Evolutionary conservation across 2,888 invertebrate genomes (phyloP), one percentile per base, ranked within the genome.

Genomic region (Eupithecia subumbrata): DNA sequence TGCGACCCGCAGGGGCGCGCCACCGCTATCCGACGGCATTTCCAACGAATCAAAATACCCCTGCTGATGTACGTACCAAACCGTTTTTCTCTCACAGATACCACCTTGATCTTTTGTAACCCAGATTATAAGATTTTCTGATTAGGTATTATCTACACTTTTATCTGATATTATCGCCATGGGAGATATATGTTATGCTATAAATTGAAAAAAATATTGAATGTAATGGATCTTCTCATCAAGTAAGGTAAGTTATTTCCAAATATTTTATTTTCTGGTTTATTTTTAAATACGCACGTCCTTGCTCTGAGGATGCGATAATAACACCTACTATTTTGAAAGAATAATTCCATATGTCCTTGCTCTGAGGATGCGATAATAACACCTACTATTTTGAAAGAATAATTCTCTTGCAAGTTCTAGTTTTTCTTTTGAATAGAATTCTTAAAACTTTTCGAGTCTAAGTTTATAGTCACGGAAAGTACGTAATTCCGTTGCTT

Each of bases 101-200:
- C 18, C 30, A 5, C 18, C 64, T 64, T 64, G 34, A 34, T 34
- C 30, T 64, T 64, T 34, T 18, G 64, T 64, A 34, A 64, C 34
- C 66, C 40, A 34, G 64, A 9, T 69, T 9, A 45, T 25, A 40
- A 72, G 45, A 67, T 71, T 73, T 67, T 71, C 45, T 63, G 56
- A 67, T 70, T 73, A 68, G 25, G 68, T 45, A 16, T 74, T 75
- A 78, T 80, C 78, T 71, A 37, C n/a, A 2, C 0, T 66, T 66
- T 81, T 78, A 81, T 80, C 80, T 72, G 71, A 45, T 74, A 75
- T 81, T 82, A 84, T 83, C 82, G 82, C 40, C 40, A 68, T 77
- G 75, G 68, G 75, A 78, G 80, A 82, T 82, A 82, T 82, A 84
- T 78, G 76, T 64, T 73, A 70, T 5, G 22, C 72, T 81, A 82